phyloP scores from a whole-genome alignment of 2,113 vertebrate species.

The Nothocercus julius region DNA sequence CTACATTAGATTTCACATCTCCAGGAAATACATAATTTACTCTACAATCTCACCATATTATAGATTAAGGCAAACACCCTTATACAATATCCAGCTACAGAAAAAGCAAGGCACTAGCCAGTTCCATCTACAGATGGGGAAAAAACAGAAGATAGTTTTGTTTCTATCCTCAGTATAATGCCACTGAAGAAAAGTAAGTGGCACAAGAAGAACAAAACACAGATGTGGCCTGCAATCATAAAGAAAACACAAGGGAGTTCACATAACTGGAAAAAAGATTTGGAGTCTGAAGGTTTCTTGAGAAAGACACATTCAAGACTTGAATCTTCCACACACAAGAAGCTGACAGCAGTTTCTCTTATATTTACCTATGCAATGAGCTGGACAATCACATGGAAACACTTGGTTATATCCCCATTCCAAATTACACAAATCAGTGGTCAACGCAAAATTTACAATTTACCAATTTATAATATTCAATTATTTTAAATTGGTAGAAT shows the following conservation, averaged over 20 bases:
- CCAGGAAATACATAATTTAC: not conserved
- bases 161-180: no score
- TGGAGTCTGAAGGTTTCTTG: not conserved
- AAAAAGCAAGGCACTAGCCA: not conserved
- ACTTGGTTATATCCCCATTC: conserved; percentile 20
- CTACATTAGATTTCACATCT: not conserved
- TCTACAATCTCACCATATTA: not conserved
- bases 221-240: not conserved
- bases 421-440: conserved; percentile 33
- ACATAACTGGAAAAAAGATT: not conserved
- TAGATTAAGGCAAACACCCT: not conserved
- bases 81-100: not conserved
- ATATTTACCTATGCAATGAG: not conserved
- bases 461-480: not conserved
- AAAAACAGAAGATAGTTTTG: not conserved
- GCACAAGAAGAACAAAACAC: not conserved
- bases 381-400: not conserved
- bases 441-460: not conserved
- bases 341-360: not conserved
- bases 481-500: conserved; percentile 24
- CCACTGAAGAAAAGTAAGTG: not conserved
- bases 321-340: not conserved
- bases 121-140: not conserved
- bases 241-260: not conserved
- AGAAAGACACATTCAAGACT: not conserved